phyloP scores from a whole-genome alignment of 2,113 vertebrate species.

The Burhinus oedicnemus region DNA sequence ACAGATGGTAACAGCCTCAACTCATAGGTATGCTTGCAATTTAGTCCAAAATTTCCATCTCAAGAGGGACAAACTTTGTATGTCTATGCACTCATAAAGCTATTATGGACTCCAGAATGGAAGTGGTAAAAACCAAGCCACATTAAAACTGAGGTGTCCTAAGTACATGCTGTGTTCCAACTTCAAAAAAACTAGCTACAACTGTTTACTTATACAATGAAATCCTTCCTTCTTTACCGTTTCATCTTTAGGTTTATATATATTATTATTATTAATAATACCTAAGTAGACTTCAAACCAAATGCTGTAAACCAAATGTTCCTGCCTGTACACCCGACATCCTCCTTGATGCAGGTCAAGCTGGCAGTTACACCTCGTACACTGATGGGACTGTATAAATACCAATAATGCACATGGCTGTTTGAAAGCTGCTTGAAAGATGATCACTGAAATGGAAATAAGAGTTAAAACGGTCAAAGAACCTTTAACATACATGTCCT shows the following conservation, averaged over 20 bases:
- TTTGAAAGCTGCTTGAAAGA: background rate
- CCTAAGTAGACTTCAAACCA: background rate
- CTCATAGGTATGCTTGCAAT: background rate
- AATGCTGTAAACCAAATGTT: background rate
- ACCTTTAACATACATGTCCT: background rate
- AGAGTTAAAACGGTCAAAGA: background rate
- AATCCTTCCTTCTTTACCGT: background rate
- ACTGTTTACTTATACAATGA: background rate
- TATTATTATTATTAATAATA: background rate
- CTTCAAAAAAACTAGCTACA: background rate
- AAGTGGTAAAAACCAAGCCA: background rate
- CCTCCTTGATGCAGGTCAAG: background rate
- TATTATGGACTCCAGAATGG: background rate
- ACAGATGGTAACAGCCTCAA: background rate
- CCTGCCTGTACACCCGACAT: background rate
- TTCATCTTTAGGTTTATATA: background rate
- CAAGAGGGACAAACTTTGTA: fast-evolving
- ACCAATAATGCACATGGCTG: background rate
- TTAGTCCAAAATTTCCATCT: background rate
- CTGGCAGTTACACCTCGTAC: background rate
- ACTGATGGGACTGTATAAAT: background rate
- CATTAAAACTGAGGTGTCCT: background rate
- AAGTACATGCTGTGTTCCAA: background rate
- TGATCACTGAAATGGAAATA: background rate
- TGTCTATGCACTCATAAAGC: background rate